phyloP scores from a whole-genome alignment of 2,888 invertebrate species.

The Smittia aterrima region DNA sequence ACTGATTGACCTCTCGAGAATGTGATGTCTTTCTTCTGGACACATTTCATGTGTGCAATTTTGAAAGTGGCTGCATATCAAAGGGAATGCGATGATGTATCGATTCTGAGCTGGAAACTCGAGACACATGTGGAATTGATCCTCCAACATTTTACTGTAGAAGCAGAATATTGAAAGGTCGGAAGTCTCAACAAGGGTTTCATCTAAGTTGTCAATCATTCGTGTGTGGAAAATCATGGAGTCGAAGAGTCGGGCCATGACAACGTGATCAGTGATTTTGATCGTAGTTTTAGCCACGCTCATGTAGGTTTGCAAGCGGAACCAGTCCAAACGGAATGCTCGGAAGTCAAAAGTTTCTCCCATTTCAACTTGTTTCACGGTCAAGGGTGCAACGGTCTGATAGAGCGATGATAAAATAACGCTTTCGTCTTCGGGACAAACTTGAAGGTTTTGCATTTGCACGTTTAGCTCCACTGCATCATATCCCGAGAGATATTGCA shows the following conservation, averaged over 20 bases:
- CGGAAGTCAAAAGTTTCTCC: conserved; percentile 95
- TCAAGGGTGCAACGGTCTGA: conserved; percentile 79
- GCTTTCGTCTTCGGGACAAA: conserved; percentile 92
- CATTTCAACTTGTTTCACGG: conserved; percentile 94
- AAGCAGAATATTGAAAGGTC: conserved; percentile 98
- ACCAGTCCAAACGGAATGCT: conserved; percentile 95
- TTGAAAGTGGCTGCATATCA: conserved; percentile 97
- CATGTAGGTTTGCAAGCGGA: conserved; percentile 90
- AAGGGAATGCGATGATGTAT: conserved; percentile 95
- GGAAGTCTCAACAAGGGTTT: conserved; percentile 93
- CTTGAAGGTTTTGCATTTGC: conserved; percentile 76
- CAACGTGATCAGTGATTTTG: conserved; percentile 77
- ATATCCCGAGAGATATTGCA: conserved; percentile 94
- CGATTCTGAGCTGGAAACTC: conserved; percentile 98
- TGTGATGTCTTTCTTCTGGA: conserved; percentile 96
- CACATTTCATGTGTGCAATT: conserved; percentile 97
- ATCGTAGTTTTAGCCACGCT: conserved; percentile 79
- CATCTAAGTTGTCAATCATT: conserved; percentile 97
- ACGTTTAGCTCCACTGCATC: conserved; percentile 90
- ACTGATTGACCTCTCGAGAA: conserved; percentile 89
- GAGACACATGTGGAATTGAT: conserved; percentile 97
- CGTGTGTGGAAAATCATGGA: conserved; percentile 95
- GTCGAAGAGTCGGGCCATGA: conserved; percentile 88
- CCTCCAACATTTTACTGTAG: conserved; percentile 94
- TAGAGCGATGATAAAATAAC: conserved; percentile 90